Evolutionary conservation across 1,140 invertebrate species (phyloP).

Genomic region (Heliconius eleuchia): DNA sequence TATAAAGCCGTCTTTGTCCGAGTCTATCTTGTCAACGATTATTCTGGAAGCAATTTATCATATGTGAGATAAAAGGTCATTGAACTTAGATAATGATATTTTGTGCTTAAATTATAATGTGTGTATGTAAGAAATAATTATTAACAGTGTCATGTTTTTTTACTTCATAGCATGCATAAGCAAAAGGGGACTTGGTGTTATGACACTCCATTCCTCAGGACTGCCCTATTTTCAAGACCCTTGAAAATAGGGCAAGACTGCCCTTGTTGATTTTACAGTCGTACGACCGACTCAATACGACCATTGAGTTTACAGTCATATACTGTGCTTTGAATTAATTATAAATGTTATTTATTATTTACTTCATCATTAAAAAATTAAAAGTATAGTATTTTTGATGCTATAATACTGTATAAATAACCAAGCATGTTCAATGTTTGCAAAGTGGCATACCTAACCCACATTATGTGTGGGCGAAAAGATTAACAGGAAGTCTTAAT

Average conservation of each 20-base stretch:
- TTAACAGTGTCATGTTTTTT: neutral
- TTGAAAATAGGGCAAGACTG: too few species aligned
- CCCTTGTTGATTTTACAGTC: too few species aligned
- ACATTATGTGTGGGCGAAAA: slow-evolving; percentile 41
- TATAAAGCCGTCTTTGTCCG: slow-evolving; percentile 92
- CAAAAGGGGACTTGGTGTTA: too few species aligned
- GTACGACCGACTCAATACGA: too few species aligned
- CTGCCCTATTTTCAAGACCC: too few species aligned
- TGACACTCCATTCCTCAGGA: too few species aligned
- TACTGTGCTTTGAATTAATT: too few species aligned
- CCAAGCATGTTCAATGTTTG: neutral
- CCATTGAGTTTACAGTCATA: too few species aligned
- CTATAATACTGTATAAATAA: neutral
- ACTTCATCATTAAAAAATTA: too few species aligned
- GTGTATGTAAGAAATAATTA: neutral
- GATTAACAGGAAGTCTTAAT: slow-evolving; percentile 7
- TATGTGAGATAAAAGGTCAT: slow-evolving; percentile 47
- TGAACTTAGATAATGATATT: slow-evolving; percentile 38
- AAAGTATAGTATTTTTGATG: too few species aligned
- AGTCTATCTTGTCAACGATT: slow-evolving; percentile 98
- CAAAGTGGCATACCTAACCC: slow-evolving; percentile 43
- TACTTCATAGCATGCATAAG: neutral
- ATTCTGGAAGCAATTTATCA: slow-evolving; percentile 82
- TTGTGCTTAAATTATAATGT: slow-evolving; percentile 11
- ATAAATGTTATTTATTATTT: too few species aligned